These are phyloP conservation scores for Phaethornis superciliosus DNA, from an alignment of 2,113 vertebrate species.

Conservation along the genomic window DNA sequence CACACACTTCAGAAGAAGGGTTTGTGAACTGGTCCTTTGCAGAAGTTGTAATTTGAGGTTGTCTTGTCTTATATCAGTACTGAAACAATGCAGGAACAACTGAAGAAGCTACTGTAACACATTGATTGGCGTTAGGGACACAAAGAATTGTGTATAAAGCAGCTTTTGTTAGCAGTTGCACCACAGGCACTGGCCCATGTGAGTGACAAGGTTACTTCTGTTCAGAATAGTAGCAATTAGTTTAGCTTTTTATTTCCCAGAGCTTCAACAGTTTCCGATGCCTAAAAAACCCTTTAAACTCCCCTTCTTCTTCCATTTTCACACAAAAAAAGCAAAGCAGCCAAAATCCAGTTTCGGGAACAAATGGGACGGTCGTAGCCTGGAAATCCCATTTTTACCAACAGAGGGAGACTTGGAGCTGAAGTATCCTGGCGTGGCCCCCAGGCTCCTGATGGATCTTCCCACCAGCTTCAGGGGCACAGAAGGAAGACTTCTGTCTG, in stretches of 20 bases:
- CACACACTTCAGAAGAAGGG: not conserved
- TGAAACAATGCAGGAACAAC: not conserved
- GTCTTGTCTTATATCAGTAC: not conserved
- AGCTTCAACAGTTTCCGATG: not conserved
- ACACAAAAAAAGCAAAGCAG: not conserved
- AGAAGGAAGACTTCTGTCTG: not conserved
- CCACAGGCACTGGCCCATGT: not conserved
- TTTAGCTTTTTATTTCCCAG: not conserved
- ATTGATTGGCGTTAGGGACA: not conserved
- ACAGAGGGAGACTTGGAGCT: not conserved
- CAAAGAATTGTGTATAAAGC: not conserved
- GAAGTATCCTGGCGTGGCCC: not conserved
- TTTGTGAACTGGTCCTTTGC: not conserved
- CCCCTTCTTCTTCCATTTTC: not conserved
- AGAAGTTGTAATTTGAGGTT: not conserved
- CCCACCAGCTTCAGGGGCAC: not conserved
- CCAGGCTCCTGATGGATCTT: not conserved
- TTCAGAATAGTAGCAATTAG: not conserved
- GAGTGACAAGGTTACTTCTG: not conserved
- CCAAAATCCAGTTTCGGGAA: not conserved
- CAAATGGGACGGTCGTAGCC: not conserved
- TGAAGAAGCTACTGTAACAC: not conserved
- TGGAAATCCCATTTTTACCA: not conserved
- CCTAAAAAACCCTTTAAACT: not conserved
- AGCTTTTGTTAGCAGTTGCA: not conserved